Conservation (phyloP, 1,140 invertebrate species). For the Tachypleus tridentatus region DNA sequence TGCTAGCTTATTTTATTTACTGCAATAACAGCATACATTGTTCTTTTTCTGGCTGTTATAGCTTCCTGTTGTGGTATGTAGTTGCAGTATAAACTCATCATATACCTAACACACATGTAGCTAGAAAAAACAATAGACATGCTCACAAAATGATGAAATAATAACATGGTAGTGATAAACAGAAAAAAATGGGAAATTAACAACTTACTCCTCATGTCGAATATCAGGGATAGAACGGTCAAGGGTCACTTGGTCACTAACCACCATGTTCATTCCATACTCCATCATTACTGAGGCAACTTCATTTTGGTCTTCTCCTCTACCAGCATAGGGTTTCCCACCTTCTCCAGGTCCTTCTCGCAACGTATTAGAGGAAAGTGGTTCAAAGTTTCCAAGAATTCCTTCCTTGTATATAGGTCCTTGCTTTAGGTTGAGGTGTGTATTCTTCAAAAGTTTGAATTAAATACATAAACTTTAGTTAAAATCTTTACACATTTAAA, state of each 20-base stretch:
- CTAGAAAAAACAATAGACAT: no score
- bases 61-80: no score
- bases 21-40: no score
- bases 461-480: background rate
- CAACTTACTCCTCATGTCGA: conserved; percentile 58
- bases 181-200: conserved; percentile 8
- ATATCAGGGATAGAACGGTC: conserved; percentile 75
- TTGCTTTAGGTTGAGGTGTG: conserved; percentile 2
- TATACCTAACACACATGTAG: no score
- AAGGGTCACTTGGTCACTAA: conserved; percentile 83
- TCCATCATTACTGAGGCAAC: conserved; percentile 61
- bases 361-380: conserved; percentile 35
- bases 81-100: no score
- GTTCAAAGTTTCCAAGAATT: conserved; percentile 47
- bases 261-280: conserved; percentile 95
- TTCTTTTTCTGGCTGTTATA: no score
- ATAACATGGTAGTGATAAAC: conserved; percentile 11
- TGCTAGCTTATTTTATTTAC: no score
- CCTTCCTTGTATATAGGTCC: conserved; percentile 33
- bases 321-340: conserved; percentile 54
- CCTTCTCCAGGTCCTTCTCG: conserved; percentile 67
- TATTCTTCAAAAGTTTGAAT: background rate
- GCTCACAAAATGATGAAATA: background rate
- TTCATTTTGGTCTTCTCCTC: conserved; percentile 60
- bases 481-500: conserved; percentile 2